Conservation (phyloP, 2,797 vertebrate genomes). For the Poecile montanus region DNA sequence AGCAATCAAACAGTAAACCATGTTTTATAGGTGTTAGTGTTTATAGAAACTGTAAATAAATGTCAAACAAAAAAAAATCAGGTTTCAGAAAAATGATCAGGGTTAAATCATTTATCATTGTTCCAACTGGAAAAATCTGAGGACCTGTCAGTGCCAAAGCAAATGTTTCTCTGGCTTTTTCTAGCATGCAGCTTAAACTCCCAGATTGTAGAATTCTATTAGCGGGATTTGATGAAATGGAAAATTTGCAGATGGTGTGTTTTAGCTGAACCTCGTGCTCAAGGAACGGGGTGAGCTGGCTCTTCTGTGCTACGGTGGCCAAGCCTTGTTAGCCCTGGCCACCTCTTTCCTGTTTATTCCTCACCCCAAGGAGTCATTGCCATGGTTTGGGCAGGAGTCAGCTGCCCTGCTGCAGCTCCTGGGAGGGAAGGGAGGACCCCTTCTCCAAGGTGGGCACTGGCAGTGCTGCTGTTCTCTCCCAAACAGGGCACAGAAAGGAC, state of each 20-base stretch:
- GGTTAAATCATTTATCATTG: constrained; percentile 81
- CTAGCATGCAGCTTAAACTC: constrained; percentile 12
- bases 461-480: neutral
- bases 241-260: constrained; percentile 33
- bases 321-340: neutral
- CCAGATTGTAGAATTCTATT: constrained; percentile 50
- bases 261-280: neutral
- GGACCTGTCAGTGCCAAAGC: constrained; percentile 73
- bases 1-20: constrained; percentile 76
- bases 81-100: constrained; percentile 76
- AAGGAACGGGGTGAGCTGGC: neutral
- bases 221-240: constrained; percentile 54
- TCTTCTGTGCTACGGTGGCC: neutral
- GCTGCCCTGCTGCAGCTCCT: neutral
- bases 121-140: constrained; percentile 74
- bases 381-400: neutral
- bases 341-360: neutral
- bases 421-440: neutral
- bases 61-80: constrained; percentile 83
- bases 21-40: constrained; percentile 85
- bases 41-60: constrained; percentile 85
- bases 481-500: accelerated
- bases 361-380: accelerated
- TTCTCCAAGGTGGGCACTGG: neutral
- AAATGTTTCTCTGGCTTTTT: constrained; percentile 68